Evolutionary conservation across 2,113 vertebrate genomes (phyloP).

Genomic region (Phylloscopus trochiloides): DNA sequence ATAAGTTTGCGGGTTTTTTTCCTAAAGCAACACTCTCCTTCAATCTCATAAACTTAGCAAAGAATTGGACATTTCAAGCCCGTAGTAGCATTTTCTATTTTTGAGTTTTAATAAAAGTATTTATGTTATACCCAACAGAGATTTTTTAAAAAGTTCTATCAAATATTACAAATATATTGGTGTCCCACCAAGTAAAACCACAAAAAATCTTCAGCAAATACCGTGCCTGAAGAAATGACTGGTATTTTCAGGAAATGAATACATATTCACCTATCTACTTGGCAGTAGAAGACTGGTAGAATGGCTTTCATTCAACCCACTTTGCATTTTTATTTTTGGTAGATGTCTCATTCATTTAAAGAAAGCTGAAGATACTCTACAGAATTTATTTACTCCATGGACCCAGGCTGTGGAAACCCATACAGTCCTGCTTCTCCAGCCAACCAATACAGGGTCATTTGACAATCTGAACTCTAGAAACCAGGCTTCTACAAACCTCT

Average conservation of each 20-base stretch:
- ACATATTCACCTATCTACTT: not conserved
- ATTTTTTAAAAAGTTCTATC: not conserved
- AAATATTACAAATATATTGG: not conserved
- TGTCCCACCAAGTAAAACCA: not conserved
- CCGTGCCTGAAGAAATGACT: not conserved
- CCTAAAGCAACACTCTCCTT: not conserved
- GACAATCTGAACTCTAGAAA: not conserved
- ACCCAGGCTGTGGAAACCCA: not conserved
- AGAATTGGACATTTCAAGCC: not conserved
- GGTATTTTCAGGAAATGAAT: not conserved
- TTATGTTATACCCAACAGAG: not conserved
- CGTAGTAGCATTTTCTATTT: not conserved
- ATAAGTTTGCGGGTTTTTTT: not conserved
- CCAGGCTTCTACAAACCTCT: not conserved
- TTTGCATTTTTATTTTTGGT: not conserved
- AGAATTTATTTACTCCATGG: not conserved
- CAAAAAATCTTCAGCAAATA: not conserved
- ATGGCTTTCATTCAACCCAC: fast-evolving
- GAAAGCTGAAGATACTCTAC: not conserved
- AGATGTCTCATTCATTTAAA: not conserved
- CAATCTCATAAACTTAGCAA: not conserved
- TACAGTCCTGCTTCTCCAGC: not conserved
- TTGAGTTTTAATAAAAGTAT: not conserved
- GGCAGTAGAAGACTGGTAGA: not conserved
- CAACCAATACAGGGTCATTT: not conserved